Evolutionary conservation across 2,888 invertebrate species (phyloP), one percentile per base, ranked within the genome.

Genomic region (Eudasyphora cyanicolor): DNA sequence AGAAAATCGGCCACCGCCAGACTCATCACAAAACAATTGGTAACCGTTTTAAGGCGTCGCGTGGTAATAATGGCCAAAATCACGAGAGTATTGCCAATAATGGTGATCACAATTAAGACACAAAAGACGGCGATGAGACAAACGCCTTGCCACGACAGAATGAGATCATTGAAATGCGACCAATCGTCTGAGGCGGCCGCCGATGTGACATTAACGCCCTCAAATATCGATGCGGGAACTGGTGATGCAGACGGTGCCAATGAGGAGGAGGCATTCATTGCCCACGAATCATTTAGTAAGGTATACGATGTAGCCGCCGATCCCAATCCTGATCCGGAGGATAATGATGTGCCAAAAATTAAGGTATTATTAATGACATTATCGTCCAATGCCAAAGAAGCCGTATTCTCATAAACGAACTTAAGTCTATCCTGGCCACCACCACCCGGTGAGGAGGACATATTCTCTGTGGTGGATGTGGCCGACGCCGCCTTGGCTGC

Each of bases 21-120:
- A 74, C 98, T 98, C 89, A 98, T 97, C 85, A 99, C 98, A 92
- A 98, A 98, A 90, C 98, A 97, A 91, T 99, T 98, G 69, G 98
- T 98, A 38, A 98, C 97, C 0, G 98, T 98, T 86, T 98, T 94
- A 85, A 99, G 93, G 86, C 98, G 94, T 86, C 96, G 95, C 0
- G 97, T 97, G 0, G 97, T 97, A 87, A 97, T 94, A 70, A 98
- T 98, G 7, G 98, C 97, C 21, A 96, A 94, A 86, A 98, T 98
- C 77, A 98, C 97, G 88, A 98, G 93, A 3, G 97, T 96, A 92
- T 98, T 98, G 75, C 98, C 98, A 79, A 97, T 94, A 85, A 96
- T 95, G 49, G 96, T 96, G 85, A 95, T 94, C 49, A 96, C 94
- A 88, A 96, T 96, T 62, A 96, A 93, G 60, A 95, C 91, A 89